phyloP scores from a whole-genome alignment of 1,140 invertebrate genomes.

The Batillaria attramentaria region DNA sequence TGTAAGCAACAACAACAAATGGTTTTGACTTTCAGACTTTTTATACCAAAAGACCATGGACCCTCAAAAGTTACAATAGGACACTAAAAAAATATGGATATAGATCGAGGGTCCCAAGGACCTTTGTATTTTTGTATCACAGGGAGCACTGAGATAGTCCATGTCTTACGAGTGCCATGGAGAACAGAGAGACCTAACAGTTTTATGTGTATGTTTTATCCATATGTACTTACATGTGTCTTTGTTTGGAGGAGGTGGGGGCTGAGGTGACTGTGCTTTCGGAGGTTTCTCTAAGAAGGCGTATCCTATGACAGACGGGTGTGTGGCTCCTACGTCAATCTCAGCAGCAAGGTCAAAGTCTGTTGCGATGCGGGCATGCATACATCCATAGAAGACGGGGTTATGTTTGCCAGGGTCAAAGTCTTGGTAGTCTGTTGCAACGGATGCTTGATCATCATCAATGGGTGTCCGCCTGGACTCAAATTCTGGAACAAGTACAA shows the following conservation, averaged over 20 bases:
- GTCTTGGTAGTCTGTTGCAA: conserved; percentile 62
- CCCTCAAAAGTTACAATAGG: too few species aligned
- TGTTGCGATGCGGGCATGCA: conserved; percentile 55
- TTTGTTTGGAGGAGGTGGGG: conserved; percentile 59
- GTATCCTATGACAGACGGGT: conserved; percentile 69
- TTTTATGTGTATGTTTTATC: background rate
- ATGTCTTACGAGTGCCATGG: background rate
- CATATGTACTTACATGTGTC: conserved; percentile 57
- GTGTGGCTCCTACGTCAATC: conserved; percentile 60
- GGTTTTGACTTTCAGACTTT: too few species aligned
- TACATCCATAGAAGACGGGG: conserved; percentile 69
- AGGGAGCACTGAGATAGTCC: background rate
- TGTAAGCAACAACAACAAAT: too few species aligned
- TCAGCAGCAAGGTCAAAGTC: conserved; percentile 59
- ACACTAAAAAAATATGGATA: too few species aligned
- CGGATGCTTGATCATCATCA: conserved; percentile 61
- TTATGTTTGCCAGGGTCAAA: conserved; percentile 68
- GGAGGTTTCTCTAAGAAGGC: conserved; percentile 64
- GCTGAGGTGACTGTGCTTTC: conserved; percentile 48
- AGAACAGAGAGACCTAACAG: background rate
- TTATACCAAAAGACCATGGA: too few species aligned
- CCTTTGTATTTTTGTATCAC: too few species aligned
- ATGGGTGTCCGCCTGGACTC: conserved; percentile 40
- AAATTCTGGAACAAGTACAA: conserved; percentile 53
- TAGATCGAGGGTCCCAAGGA: too few species aligned